Evolutionary conservation across 2,797 vertebrate species (phyloP).

Genomic region (Ambastaia sidthimunki): DNA sequence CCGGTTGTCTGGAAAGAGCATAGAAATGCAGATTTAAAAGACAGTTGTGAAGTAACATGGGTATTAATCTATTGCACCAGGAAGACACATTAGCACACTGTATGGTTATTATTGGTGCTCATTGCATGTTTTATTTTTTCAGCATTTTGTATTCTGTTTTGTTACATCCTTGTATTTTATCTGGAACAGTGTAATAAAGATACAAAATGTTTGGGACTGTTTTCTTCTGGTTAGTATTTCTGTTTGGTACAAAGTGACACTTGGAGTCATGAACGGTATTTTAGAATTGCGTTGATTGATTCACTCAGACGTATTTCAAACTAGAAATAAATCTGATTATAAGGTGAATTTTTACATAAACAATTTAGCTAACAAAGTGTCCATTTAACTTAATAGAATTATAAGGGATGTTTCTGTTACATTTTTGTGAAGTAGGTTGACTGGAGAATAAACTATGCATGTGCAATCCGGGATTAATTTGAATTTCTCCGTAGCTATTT

Average conservation of each 20-base stretch:
- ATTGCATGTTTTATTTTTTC: conserved; percentile 53
- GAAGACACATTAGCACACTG: conserved; percentile 45
- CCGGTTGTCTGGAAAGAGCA: background rate
- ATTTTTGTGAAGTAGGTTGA: too few relatives aligned
- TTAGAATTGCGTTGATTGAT: background rate
- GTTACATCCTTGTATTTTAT: conserved; percentile 67
- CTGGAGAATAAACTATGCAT: too few relatives aligned
- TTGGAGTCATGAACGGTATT: background rate
- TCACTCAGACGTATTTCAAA: background rate
- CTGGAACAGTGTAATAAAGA: conserved; percentile 75
- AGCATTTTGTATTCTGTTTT: conserved; percentile 67
- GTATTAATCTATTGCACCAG: background rate
- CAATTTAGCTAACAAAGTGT: background rate
- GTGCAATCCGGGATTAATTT: background rate
- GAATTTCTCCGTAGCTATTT: background rate
- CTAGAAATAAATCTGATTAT: too few relatives aligned
- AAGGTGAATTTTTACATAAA: background rate
- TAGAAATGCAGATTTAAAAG: background rate
- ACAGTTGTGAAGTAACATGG: background rate
- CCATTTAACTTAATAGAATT: background rate
- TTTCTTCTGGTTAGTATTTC: conserved; percentile 17
- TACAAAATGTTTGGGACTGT: conserved; percentile 38
- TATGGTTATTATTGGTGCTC: conserved; percentile 61
- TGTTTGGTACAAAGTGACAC: background rate
- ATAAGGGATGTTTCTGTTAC: too few relatives aligned